phyloP scores from a whole-genome alignment of 2,113 vertebrate species.

The Ailurus styani region DNA sequence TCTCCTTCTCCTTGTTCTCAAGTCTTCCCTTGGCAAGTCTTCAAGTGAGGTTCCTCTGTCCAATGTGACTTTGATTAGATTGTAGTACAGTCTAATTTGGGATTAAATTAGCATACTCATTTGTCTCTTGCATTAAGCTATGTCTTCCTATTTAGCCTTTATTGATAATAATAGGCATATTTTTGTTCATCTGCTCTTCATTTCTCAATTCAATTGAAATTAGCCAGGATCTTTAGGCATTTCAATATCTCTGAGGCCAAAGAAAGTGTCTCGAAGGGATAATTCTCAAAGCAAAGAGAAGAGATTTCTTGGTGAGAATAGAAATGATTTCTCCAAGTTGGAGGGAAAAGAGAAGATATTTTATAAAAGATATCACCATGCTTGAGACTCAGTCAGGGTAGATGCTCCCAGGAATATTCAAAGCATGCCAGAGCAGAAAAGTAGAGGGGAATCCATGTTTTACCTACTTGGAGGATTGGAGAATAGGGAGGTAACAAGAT shows the following conservation, averaged over 20 bases:
- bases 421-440: background rate
- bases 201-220: background rate
- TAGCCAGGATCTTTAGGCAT: background rate
- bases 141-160: background rate
- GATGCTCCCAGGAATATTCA: background rate
- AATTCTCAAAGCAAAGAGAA: background rate
- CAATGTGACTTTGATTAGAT: background rate
- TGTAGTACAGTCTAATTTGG: background rate
- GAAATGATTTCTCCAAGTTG: background rate
- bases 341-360: background rate
- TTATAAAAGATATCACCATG: background rate
- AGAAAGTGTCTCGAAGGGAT: background rate
- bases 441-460: background rate
- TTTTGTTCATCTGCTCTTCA: background rate
- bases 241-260: background rate
- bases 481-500: background rate
- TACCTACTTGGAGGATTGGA: background rate
- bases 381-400: accelerated
- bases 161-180: background rate
- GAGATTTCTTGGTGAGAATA: background rate
- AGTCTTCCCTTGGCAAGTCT: background rate
- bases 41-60: background rate
- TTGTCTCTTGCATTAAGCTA: background rate
- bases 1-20: background rate
- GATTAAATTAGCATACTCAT: background rate